Evolutionary conservation across 2,113 vertebrate species (phyloP), one percentile per base, ranked within the genome.

Genomic region (Dipodomys ordii): DNA sequence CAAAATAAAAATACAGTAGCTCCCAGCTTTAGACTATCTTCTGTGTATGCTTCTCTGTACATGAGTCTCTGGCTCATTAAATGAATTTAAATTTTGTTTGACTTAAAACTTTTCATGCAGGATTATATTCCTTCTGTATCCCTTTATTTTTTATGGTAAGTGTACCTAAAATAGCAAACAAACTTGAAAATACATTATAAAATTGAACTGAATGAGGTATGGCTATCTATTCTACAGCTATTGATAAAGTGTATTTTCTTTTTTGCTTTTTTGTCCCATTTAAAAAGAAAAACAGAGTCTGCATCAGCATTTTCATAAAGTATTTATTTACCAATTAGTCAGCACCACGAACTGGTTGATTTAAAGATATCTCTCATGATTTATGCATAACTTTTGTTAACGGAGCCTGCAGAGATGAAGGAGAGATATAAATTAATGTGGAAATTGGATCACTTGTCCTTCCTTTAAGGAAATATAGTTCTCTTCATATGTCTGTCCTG

Each of bases 301-400:
- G 95, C 97, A 96, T 94, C 94, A 96, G 71, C 69, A 97, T 97
- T 97, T 98, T 98, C 95, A 96, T 97, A 0, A 2, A 95, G 94
- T 96, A 93, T 97, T 91, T 97, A 96, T 97, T 98, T 98, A 98
- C 93, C 98, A 98, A 97, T 98, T 98, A 98, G 95, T 97, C 97
- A 98, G 93, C 95, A 97, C 94, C 91, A 77, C 89, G 94, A 98
- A 96, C 96, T 95, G 94, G 96, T 96, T 93, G 96, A 96, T 98
- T 98, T 98, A 98, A 98, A 97, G 96, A 97, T 98, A 93, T 98
- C 89, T 97, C 11, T 5, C 97, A 97, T 98, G 97, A 98, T 98
- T 98, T 98, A 98, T 98, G 97, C 93, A 94, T 96, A 97, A 88
- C 93, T 97, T 97, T 97, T 98, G 98, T 98, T 98, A 98, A 98